phyloP scores from a whole-genome alignment of 2,888 invertebrate genomes.

The Diaprepes abbreviatus region DNA sequence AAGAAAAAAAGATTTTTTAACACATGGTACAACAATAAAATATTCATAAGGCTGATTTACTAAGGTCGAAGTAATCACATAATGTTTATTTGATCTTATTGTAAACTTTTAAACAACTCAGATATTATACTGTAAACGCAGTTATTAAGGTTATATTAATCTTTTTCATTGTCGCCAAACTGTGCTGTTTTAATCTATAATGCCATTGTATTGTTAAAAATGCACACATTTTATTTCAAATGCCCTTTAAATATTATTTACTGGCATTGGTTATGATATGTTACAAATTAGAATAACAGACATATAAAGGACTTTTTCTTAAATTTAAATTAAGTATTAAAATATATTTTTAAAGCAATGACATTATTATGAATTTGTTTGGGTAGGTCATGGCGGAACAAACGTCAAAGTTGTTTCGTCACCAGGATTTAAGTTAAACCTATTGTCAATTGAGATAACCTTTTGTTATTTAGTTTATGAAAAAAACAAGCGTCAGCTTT shows the following conservation, averaged over 20 bases:
- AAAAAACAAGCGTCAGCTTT: slow-evolving; percentile 5
- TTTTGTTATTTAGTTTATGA: slow-evolving; percentile 8
- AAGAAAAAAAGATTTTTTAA: no score
- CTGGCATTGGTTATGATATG: slow-evolving; percentile 7
- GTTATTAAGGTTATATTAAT: slow-evolving; percentile 25
- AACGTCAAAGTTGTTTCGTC: slow-evolving; percentile 19
- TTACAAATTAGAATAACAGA: slow-evolving; percentile 7
- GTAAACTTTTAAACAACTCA: slow-evolving; percentile 10
- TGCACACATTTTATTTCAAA: slow-evolving; percentile 3
- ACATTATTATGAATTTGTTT: slow-evolving; percentile 15
- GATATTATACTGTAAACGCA: slow-evolving; percentile 9
- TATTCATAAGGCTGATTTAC: slow-evolving; percentile 12
- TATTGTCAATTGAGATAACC: slow-evolving; percentile 7
- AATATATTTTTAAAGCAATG: not conserved
- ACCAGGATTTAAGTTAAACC: slow-evolving; percentile 7
- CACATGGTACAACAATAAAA: not conserved
- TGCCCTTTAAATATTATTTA: not conserved
- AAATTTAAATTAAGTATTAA: not conserved
- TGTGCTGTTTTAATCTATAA: slow-evolving; percentile 1
- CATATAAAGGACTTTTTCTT: slow-evolving; percentile 1
- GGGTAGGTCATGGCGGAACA: slow-evolving; percentile 33
- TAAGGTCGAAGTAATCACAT: slow-evolving; percentile 16
- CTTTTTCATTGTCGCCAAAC: slow-evolving; percentile 28
- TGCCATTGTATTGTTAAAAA: slow-evolving; percentile 11
- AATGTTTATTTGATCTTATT: slow-evolving; percentile 24